Evolutionary conservation across 2,797 vertebrate genomes (phyloP).

Genomic region (Triplophysa bombifrons): DNA sequence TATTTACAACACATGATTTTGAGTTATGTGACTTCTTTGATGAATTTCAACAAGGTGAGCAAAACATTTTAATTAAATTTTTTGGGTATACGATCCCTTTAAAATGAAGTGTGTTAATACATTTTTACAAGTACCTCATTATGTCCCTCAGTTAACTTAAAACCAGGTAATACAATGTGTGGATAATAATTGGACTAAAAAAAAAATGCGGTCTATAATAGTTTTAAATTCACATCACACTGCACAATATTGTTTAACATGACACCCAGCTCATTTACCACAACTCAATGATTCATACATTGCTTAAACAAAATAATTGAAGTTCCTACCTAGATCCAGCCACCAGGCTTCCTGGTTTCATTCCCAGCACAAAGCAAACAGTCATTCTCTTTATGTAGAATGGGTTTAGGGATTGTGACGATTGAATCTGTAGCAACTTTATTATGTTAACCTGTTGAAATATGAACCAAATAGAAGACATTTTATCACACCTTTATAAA

Average conservation of each 20-base stretch:
- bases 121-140: too few species aligned
- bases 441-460: not conserved
- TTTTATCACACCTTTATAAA: not conserved
- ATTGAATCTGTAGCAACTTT: slow-evolving; percentile 4
- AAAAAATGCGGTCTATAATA: too few species aligned
- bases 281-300: not conserved
- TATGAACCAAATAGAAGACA: not conserved
- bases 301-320: not conserved
- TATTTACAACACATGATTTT: too few species aligned
- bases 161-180: too few species aligned
- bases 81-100: too few species aligned
- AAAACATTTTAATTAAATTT: too few species aligned
- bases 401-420: not conserved
- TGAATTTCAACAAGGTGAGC: too few species aligned
- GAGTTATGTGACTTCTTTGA: too few species aligned
- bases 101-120: too few species aligned
- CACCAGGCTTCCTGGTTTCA: slow-evolving; percentile 89
- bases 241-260: not conserved
- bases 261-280: not conserved
- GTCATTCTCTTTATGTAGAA: slow-evolving; percentile 78
- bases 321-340: slow-evolving; percentile 90
- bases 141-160: too few species aligned
- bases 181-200: too few species aligned
- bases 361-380: slow-evolving; percentile 81
- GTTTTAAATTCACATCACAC: not conserved